Base-by-base conservation (phyloP, 1,140 invertebrate species). In the Metopolophium dirhodum region DNA sequence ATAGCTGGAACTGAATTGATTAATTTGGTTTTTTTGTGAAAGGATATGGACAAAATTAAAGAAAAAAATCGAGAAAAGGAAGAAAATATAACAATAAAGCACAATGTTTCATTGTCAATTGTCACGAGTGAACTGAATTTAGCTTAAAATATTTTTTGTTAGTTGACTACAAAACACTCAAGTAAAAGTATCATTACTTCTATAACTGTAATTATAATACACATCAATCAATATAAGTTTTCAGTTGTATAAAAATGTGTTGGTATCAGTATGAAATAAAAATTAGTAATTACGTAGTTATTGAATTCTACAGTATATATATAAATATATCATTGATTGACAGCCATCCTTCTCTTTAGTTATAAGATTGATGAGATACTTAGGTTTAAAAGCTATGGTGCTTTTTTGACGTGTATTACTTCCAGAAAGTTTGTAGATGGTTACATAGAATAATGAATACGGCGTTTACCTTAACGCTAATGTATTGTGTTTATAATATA, bases 351-450 rank as follows among this genome's bases (percentile, higher is more conserved):
- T n/a, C 11, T 47, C 6, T 47, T 87, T 49, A 14, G 45, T 49
- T 87, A 30, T 30, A 47, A 87, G 85, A 87, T 87, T 87, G 85
- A 87, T 87, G 85, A 49, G 23, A 47, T 49, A n/a, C 85, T 87
- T 87, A 49, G 85, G 30, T n/a, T 45, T 26, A 87, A n/a, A 49
- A 87, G 26, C 14, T 37, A 49, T 47, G 30, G 45, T 87, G 7
- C 30, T 47, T 47, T 47, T 47, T 87, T 47, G 85, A 47, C 1
- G 45, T 8, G 9, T 9, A 85, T 45, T 83, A 83, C 77, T 37
- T 23, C 23, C 23, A 22, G 7, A 83, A 83, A 83, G 35, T 83
- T 83, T 83, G 35, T 37, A 83, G 35, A 83, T 37, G 20, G 20
- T 83, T 83, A 23, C 8, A 83, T 37, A 83, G 7, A 83, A 37